A percentile compares a stretch with the other conserved stretches of the same genome.
phyloP scores from a whole-genome alignment of 92 coral and sea anemone genomes.

The Palythoa caribaeorum region DNA sequence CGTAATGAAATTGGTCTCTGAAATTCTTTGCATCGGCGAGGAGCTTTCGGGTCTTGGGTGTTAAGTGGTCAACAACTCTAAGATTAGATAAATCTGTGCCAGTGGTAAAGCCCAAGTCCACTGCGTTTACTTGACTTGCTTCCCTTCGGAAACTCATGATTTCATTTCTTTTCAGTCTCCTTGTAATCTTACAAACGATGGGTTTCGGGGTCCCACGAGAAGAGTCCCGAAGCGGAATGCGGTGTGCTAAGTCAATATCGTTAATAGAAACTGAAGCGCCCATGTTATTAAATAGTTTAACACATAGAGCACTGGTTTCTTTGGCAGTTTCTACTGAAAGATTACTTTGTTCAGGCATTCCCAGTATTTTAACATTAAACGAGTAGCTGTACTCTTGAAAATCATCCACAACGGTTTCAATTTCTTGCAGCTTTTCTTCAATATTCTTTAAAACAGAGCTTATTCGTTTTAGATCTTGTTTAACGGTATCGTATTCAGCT shows the following conservation, averaged over 20 bases:
- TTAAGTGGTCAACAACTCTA: background rate
- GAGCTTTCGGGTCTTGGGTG: slow-evolving; percentile 9
- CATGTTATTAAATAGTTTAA: slow-evolving; percentile 46
- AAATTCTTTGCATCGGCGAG: background rate
- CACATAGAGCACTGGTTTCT: slow-evolving; percentile 51
- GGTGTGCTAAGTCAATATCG: background rate
- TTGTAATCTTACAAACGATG: slow-evolving; percentile 31
- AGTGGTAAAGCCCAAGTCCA: background rate
- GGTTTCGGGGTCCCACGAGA: slow-evolving; percentile 21
- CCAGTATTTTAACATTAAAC: slow-evolving; percentile 46
- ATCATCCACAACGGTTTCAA: slow-evolving; percentile 5
- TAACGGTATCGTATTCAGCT: background rate
- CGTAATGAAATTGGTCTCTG: slow-evolving; percentile 19
- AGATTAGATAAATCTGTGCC: background rate
- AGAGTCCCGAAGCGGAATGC: background rate
- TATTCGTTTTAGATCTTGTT: background rate
- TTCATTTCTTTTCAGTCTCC: slow-evolving; percentile 29
- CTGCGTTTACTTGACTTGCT: background rate
- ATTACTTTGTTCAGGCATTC: slow-evolving; percentile 37
- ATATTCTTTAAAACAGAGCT: background rate
- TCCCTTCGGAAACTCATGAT: background rate
- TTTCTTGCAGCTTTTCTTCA: background rate
- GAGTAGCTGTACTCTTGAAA: slow-evolving; percentile 46
- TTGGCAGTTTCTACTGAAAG: slow-evolving; percentile 35
- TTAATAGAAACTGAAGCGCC: slow-evolving; percentile 38